Base-by-base conservation (phyloP, 2,888 invertebrate species). In the Conus canariensis region DNA sequence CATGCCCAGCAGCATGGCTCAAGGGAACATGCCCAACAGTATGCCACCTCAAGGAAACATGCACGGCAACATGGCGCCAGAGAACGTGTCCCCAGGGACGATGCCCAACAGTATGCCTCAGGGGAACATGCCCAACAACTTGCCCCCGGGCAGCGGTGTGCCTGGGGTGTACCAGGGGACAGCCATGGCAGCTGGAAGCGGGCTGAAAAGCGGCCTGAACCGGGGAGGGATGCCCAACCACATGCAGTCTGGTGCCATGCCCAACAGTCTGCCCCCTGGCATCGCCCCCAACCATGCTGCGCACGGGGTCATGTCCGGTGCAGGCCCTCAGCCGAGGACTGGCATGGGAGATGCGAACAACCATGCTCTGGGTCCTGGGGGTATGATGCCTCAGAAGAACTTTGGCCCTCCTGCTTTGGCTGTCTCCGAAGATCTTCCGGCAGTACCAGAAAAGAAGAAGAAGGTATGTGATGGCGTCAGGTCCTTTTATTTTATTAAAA, bases 391-490 rank as follows among this genome's bases (percentile, higher is more conserved):
- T 4, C 88, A 74, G 60, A 90, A 67, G 85, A 90, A 88, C 77
- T 87, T 88, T 80, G 87, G 85, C 19, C 90, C 91, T 2, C 80
- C 90, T 22, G 87, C 91, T n/a, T 77, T 90, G 30, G 30, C 80
- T 14, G 77, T 88, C 14, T 88, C 92, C 3, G 93, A 93, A 45
- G 94, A 94, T 58, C 94, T 93, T 14, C 93, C 94, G 80, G 14
- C 30, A 14, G 77, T 77, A 10, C 30, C 56, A 22, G 94, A 95
- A 91, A 95, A 95, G 91, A 94, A 94, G 91, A 95, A 94, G 92
- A 95, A 94, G 93, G 94, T 94, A 56, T 88, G 22, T 25, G 14
- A 30, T 60, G 22, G 10, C 1, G 60, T 90, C 85, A 86, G 86
- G 30, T 59, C 10, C 45, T 45, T 45, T 45, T 4, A 1, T 45